phyloP scores from a whole-genome alignment of 2,888 invertebrate species.

The Drosophila mercatorum region DNA sequence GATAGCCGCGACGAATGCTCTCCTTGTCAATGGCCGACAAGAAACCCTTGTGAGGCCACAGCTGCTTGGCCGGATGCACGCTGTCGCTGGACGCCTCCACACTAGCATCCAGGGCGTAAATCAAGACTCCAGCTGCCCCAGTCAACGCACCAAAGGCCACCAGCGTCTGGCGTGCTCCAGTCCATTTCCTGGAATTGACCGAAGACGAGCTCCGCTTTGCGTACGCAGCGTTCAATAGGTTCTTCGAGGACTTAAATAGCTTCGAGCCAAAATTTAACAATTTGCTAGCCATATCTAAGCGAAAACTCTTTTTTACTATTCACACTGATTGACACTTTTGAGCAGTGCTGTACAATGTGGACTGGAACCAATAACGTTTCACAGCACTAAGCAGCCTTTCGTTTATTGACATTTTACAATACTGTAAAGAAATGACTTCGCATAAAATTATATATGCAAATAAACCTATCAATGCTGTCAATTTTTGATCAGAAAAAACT shows the following conservation, averaged over 20 bases:
- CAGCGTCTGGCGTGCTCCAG: constrained; percentile 26
- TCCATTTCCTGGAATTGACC: constrained; percentile 11
- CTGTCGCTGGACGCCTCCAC: constrained; percentile 92
- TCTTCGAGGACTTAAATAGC: constrained; percentile 30
- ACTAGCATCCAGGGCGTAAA: constrained; percentile 93
- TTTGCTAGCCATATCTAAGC: constrained; percentile 45
- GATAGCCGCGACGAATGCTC: constrained; percentile 94
- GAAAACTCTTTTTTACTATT: not conserved
- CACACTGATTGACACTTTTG: constrained; percentile 12
- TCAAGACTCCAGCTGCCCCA: constrained; percentile 92
- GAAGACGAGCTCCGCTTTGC: constrained; percentile 22
- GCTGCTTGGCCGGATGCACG: constrained; percentile 92
- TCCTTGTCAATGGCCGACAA: constrained; percentile 93
- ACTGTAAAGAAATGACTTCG: no score
- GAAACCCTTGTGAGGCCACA: constrained; percentile 93
- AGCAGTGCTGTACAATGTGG: constrained; percentile 33
- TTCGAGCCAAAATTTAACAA: constrained; percentile 39
- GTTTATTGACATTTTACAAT: no score
- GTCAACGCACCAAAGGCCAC: constrained; percentile 92
- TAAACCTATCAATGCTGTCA: no score
- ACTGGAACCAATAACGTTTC: not conserved
- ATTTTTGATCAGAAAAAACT: no score
- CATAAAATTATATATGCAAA: no score
- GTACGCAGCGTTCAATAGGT: constrained; percentile 3
- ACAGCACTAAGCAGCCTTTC: not conserved